Base-by-base conservation (phyloP, 1,140 invertebrate genomes). In the Trichonephila clavipes region DNA sequence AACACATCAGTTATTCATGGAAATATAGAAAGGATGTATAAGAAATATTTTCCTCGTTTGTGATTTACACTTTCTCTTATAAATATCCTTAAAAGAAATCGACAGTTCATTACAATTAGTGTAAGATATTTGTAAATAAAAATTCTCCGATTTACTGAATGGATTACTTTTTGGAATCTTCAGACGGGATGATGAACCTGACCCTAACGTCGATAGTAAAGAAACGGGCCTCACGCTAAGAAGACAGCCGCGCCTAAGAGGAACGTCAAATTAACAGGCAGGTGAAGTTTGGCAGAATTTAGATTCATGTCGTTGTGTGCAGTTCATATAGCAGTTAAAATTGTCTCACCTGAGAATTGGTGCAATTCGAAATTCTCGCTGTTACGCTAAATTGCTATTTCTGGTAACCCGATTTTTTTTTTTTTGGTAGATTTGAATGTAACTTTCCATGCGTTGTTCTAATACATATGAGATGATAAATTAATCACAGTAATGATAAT, bases 161-260 rank as follows among this genome's bases (percentile, higher is more conserved):
- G 44, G 58, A 18, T 85, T 24, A 44, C 40, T 59, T 66, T 40
- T 40, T n/a, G 40, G 19, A 40, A 40, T 72, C 51, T 72, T 40
- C 88, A 90, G 69, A 61, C 88, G 88, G 88, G 88, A 66, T 51
- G 51, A 81, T 90, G 88, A 90, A 90, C 88, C 88, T 90, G 88
- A 90, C 88, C 88, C 72, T 51, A 82, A 59, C 69, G 24, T 24
- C 69, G 6, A n/a, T 72, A 28, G n/a, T 28, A 72, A 88, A 88
- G 28, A 28, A 88, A 88, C 24, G 62, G 87, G 87, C 87, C 87
- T 61, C 72, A 18, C 40, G 6, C 16, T 16, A 72, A 69, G 40
- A 90, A 12, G 24, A 66, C 88, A 82, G 69, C 88, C 88, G 44
- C 88, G 72, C 88, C 88, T 90, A 34, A 61, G 44, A 81, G n/a